Evolutionary conservation across 2,113 vertebrate genomes (phyloP), one percentile per base, ranked within the genome.

Genomic region (Monarcha castaneiventris): DNA sequence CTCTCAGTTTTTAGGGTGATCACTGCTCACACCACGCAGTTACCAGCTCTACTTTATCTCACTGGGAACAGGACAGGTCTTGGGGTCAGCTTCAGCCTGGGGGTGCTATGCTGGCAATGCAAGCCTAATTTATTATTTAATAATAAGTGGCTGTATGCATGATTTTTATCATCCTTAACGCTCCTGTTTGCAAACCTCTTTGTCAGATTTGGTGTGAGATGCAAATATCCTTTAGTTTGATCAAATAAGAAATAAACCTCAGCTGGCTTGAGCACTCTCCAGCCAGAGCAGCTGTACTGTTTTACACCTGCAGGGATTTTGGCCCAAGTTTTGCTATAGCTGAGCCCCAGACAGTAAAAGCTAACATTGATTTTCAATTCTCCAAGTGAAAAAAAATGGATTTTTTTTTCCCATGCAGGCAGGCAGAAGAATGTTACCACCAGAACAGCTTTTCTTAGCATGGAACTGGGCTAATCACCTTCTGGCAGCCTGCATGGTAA

Each of bases 291-390:
- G 75, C 75, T 89, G 49, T 35, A 63, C 51, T 18, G 3, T 73
- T 74, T 81, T 90, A 78, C 72, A 81, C 63, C 73, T 84, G 84
- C 3, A 3, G 64, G 77, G 51, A 74, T 71, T 96, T 89, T 89
- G 68, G 68, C 61, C 46, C 64, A 90, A 22, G 61, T 52, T 94
- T 94, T 97, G 55, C 49, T 80, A 25, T 20, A 90, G 76, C 83
- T 88, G 76, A 88, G 48, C 18, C 89, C 15, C 16, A 81, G 27
- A 46, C 35, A 83, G 26, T 46, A 83, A 73, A 96, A 84, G 61
- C 83, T 22, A 44, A 90, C 71, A 96, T 71, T 66, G 84, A 94
- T 97, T 97, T 97, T 92, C 66, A 58, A 55, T 96, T 95, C 67
- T 84, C 37, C 54, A 54, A 93, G 48, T 72, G 21, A 66, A 84